phyloP scores from a whole-genome alignment of 2,797 vertebrate species.

The Myoxocephalus aenaeus region DNA sequence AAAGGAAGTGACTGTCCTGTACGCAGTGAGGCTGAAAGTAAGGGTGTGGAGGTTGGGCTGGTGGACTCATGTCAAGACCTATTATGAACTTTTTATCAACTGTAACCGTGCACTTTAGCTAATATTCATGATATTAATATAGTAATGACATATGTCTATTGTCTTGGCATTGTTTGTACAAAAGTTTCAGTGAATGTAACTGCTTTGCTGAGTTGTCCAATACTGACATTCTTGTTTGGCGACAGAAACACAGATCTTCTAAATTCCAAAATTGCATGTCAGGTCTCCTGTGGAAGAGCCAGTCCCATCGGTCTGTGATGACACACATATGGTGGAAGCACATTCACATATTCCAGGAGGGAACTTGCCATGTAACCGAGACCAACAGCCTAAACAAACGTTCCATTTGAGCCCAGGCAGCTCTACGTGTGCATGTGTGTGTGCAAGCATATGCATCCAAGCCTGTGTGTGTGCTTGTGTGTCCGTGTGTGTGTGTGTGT shows the following conservation, averaged over 20 bases:
- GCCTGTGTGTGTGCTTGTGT: neutral
- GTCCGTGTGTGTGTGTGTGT: constrained; percentile 21
- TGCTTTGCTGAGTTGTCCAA: neutral
- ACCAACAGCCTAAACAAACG: constrained; percentile 5
- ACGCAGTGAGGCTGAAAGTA: neutral
- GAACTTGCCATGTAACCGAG: neutral
- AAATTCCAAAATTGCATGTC: neutral
- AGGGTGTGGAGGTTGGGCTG: neutral
- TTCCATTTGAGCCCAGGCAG: constrained; percentile 1
- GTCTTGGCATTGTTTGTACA: neutral
- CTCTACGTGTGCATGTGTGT: constrained; percentile 7
- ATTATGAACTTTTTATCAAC: neutral
- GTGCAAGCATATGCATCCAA: constrained; percentile 28
- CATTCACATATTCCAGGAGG: neutral
- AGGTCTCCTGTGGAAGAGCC: neutral
- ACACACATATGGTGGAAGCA: neutral
- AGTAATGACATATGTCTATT: neutral
- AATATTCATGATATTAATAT: neutral
- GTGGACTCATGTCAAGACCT: neutral
- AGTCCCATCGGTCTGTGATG: neutral
- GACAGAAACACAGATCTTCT: neutral
- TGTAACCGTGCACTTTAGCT: neutral
- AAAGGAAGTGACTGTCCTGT: neutral
- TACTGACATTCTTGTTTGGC: neutral
- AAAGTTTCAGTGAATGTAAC: neutral